Base-by-base conservation (phyloP, 2,888 invertebrate species). In the Hirtodrosophila cameraria region DNA sequence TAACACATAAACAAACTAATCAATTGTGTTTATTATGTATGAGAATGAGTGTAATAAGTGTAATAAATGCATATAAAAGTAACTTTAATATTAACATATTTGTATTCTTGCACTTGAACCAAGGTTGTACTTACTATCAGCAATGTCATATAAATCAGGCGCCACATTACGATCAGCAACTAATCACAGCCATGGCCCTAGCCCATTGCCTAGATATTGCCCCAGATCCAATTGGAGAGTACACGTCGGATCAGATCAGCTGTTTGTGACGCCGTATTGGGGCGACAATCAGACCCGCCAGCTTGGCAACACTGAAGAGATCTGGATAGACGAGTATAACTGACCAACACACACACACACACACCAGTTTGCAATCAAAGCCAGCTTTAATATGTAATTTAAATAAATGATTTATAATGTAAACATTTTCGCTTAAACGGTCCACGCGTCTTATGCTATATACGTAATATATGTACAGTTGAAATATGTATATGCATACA, bases 331-430 rank as follows among this genome's bases (percentile, higher is more conserved):
- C 54, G 39, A 27, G 48, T 48, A 54, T 57, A 53, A 60, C 67
- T 71, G 69, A 59, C 62, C 77, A 65, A 43, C 11, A 27, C 41
- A 46, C 31, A 11, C 20, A n/a, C 35, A 38, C 11, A 7, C 38
- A 33, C 27, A 12, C 8, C 13, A 53, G 43, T 52, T 31, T 31
- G 48, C 54, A 58, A 52, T 54, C 58, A 18, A 33, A 50, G 59
- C 35, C 54, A 61, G 67, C 54, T 68, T 59, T 59, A 74, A 78
- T 85, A 62, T 74, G 68, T 49, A 78, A 87, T 87, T 87, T 88
- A 71, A 83, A 86, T 87, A 83, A 81, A 87, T 88, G 83, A 88
- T 86, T 86, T 83, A 85, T 87, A 86, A 77, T 88, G 75, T 81
- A 88, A 81, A 77, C 75, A 88, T 70, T 72, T 78, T 74, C 65